Percentiles rank a stretch among this genome's conserved stretches.
Evolutionary conservation across 2,113 vertebrate species (phyloP).

Genomic region (Phaethornis superciliosus): DNA sequence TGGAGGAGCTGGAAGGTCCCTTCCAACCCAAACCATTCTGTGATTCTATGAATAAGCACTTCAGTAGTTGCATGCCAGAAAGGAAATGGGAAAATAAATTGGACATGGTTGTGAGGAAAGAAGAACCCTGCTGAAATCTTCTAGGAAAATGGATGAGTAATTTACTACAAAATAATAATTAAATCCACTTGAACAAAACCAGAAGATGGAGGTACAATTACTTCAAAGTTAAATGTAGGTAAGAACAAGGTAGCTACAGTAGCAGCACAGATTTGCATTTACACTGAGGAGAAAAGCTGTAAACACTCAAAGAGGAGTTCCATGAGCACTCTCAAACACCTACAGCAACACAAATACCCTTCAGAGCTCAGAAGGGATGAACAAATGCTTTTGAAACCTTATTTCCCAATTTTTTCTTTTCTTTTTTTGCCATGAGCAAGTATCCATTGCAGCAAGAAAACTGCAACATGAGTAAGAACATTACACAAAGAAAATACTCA

Average conservation of each 20-base stretch:
- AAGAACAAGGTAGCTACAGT: neutral
- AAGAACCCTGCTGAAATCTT: neutral
- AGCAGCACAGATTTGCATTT: neutral
- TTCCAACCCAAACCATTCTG: too few species aligned
- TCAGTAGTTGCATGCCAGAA: neutral
- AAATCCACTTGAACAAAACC: neutral
- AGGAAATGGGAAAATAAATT: neutral
- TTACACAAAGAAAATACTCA: accelerated
- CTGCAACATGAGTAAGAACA: neutral
- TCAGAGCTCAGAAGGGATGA: neutral
- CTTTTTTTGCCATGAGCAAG: neutral
- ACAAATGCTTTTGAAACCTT: neutral
- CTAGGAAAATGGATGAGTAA: neutral
- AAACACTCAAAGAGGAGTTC: neutral
- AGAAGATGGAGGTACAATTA: neutral
- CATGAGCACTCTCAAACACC: neutral
- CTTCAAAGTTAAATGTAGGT: neutral
- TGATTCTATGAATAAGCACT: neutral
- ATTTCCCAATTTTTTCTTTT: neutral
- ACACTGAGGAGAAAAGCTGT: neutral
- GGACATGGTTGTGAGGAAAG: neutral
- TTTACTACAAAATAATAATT: neutral
- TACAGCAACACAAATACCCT: neutral
- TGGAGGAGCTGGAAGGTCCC: too few species aligned
- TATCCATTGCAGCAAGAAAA: neutral